Percentiles rank a stretch among this genome's conserved stretches.
Evolutionary conservation across 2,797 vertebrate genomes (phyloP).

Genomic region (Hypotaenidia philippensis): DNA sequence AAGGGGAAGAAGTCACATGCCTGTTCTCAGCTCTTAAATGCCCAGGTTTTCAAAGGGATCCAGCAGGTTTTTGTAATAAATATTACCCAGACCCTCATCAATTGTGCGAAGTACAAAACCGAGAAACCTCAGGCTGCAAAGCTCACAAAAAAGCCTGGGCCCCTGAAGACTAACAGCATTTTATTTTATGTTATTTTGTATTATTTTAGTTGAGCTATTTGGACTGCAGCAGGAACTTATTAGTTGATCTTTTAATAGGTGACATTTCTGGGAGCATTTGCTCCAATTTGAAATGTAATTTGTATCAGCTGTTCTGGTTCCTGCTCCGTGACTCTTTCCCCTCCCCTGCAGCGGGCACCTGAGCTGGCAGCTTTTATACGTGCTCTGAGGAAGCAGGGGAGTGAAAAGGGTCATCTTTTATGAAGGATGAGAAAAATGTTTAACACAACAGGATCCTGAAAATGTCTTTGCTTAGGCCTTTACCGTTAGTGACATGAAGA

Average conservation of each 20-base stretch:
- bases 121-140: background rate
- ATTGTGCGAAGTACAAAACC: background rate
- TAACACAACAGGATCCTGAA: constrained; percentile 14
- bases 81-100: background rate
- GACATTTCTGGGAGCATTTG: constrained; percentile 60
- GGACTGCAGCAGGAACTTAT: constrained; percentile 62
- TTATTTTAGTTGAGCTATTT: background rate
- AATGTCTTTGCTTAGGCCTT: background rate
- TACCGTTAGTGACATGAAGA: background rate
- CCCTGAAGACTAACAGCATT: background rate
- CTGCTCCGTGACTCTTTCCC: constrained; percentile 28
- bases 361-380: background rate
- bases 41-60: constrained; percentile 14
- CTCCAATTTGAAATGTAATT: constrained; percentile 64
- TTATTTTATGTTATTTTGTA: background rate
- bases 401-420: constrained; percentile 19
- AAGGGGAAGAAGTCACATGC: background rate
- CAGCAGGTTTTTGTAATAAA: constrained; percentile 4
- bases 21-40: background rate
- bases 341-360: constrained; percentile 47
- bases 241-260: constrained; percentile 67
- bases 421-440: constrained; percentile 24
- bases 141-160: background rate
- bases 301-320: constrained; percentile 53
- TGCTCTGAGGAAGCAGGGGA: background rate